These are phyloP conservation scores for Pseudochaenichthys georgianus DNA, from an alignment of 2,797 vertebrate genomes.

Conservation along the genomic window DNA sequence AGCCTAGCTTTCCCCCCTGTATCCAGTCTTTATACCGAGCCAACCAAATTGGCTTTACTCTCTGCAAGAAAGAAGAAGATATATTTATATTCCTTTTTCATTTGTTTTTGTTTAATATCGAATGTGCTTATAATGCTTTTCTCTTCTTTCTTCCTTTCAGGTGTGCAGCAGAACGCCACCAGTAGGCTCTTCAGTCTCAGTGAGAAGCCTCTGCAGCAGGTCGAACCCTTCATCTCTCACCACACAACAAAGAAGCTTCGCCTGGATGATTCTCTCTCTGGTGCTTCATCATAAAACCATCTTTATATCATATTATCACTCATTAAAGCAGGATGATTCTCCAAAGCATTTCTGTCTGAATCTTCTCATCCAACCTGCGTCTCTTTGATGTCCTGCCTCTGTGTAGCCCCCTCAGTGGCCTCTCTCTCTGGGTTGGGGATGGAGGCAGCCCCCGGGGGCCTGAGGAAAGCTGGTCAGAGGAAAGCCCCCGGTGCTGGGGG, in stretches of 20 bases:
- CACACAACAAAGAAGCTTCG: constrained; percentile 72
- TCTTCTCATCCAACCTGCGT: constrained; percentile 18
- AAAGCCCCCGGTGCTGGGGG: constrained; percentile 59
- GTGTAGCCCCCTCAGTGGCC: constrained; percentile 48
- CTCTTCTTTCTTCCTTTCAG: constrained; percentile 41
- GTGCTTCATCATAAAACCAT: constrained; percentile 29
- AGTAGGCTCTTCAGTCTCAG: constrained; percentile 16
- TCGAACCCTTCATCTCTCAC: constrained; percentile 43
- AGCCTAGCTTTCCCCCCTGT: too few relatives aligned
- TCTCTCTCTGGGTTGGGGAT: constrained; percentile 56
- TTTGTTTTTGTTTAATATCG: neutral
- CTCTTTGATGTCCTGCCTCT: constrained; percentile 27
- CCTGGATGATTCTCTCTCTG: constrained; percentile 66
- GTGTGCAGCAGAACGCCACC: constrained; percentile 34
- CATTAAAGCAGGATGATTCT: neutral
- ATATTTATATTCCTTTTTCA: neutral
- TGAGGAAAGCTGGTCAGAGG: constrained; percentile 68
- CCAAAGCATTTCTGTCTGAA: constrained; percentile 9
- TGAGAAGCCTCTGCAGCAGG: constrained; percentile 60
- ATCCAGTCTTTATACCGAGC: neutral
- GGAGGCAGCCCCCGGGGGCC: constrained; percentile 49
- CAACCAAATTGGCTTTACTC: neutral
- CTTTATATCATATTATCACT: neutral
- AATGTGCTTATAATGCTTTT: neutral
- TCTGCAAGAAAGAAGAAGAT: neutral